Base-by-base conservation (phyloP, 2,113 vertebrate genomes). In the Geococcyx californianus region DNA sequence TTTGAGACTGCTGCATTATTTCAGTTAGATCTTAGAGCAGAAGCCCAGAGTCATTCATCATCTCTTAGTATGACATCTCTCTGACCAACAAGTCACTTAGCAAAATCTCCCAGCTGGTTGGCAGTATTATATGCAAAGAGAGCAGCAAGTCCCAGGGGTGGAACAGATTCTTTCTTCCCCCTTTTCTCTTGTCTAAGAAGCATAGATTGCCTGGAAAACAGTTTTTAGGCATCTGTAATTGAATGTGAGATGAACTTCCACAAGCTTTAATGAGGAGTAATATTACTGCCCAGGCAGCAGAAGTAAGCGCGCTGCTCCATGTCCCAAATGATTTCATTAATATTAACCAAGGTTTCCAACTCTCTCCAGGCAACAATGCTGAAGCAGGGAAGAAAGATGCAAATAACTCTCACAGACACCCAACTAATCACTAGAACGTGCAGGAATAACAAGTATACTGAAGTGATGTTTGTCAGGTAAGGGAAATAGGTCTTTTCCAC, bases 241-340 rank as follows among this genome's bases (percentile, higher is more conserved):
- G 96, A 96, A 97, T 91, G 97, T 97, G 96, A 98, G 97, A 97
- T 97, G 96, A 98, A 98, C 94, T 97, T 98, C 97, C 90, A 83
- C 83, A 91, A 86, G 81, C 83, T 93, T 94, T 98, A 98, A 97
- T 97, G 96, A 98, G 96, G 89, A 97, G 81, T 83, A 86, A 83
- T 96, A 94, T 97, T 96, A 84, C 79, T 97, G 96, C 80, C 90
- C 86, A 90, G 79, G 88, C 97, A 98, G 97, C 94, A 97, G 92
- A 96, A 94, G 66, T 93, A 94, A 96, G 59, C 90, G 98, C 87
- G 93, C 96, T 97, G 42, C 28, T 96, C 96, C 95, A 94, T 95
- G 97, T 96, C 94, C 94, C 94, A 98, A 97, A 98, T 98, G 98
- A 98, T 98, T 98, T 98, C 96, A 98, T 98, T 99, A 98, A 99